Evolutionary conservation across 2,113 vertebrate genomes (phyloP).

Genomic region (Epinephelus cyanopodus): DNA sequence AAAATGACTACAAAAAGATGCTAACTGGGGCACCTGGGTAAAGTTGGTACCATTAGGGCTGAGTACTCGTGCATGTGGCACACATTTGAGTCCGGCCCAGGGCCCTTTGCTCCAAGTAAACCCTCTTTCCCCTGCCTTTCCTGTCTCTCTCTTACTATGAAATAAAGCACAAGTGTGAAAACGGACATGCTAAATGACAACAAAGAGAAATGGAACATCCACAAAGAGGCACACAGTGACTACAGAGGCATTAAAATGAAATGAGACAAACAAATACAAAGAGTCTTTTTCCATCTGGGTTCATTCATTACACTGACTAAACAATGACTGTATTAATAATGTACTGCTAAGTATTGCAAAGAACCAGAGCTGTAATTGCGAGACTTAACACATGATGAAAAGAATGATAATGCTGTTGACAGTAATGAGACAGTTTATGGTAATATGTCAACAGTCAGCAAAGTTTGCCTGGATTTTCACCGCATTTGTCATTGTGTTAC

Average conservation of each 20-base stretch:
- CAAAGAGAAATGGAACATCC: not conserved
- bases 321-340: not conserved
- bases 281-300: not conserved
- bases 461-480: not conserved
- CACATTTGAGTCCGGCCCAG: no score
- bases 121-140: no score
- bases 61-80: no score
- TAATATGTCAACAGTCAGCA: not conserved
- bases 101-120: no score
- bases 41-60: no score
- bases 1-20: no score
- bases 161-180: no score
- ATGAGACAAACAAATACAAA: not conserved
- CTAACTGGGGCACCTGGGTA: no score
- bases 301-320: not conserved
- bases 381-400: not conserved
- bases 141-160: no score
- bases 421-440: not conserved
- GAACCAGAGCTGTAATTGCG: not conserved
- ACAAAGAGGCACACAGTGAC: not conserved
- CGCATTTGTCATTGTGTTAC: not conserved
- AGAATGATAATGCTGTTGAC: not conserved
- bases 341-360: not conserved
- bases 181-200: not conserved
- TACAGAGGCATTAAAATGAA: not conserved